Base-by-base conservation (phyloP, 2,888 invertebrate species). In the Pimpla rufipes region DNA sequence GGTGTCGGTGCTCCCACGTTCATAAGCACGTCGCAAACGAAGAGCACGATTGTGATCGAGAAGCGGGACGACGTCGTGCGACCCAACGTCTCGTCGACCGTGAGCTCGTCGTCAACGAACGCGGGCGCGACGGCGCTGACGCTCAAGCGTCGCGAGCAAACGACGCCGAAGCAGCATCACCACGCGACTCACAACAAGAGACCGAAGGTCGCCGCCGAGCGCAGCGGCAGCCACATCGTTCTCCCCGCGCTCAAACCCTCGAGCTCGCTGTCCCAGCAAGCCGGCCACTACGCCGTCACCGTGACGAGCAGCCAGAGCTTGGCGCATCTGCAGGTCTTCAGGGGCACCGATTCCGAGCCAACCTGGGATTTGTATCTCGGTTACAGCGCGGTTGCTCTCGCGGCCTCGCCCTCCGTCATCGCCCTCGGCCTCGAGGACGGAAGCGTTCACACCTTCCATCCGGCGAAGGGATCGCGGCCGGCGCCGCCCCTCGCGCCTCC, bases 31-130 rank as follows among this genome's bases (percentile, higher is more conserved):
- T 96, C 96, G 0, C 97, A 97, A 90, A 95, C 95, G 86, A 97
- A 96, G 93, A 97, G 97, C 87, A 95, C 96, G 67, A 98, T 98
- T 86, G 94, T 96, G 6, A 96, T 98, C 64, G 97, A 98, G 93
- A 96, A 95, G 87, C 95, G 95, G 77, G 96, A 96, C 90, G 96
- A 96, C 87, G 95, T 95, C 55, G 93, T 95, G 66, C 94, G 95
- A 35, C 95, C 96, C 2, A 94, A 94, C 81, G 93, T 94, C 3
- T 91, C 91, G 21, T 87, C 91, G 1, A 87, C 88, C 21, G 68
- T 90, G 29, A 91, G 90, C 81, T 85, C 89, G 10, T 75, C 85
- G 0, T 73, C 87, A 11, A 75, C 85, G 2, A 88, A 89, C 16
- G 84, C 88, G 1, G 79, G 89, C n/a, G 81, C 88, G 0, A 86